Evolutionary conservation across 2,797 vertebrate species (phyloP), one percentile per base, ranked within the genome.

Genomic region (Chrosomus eos): DNA sequence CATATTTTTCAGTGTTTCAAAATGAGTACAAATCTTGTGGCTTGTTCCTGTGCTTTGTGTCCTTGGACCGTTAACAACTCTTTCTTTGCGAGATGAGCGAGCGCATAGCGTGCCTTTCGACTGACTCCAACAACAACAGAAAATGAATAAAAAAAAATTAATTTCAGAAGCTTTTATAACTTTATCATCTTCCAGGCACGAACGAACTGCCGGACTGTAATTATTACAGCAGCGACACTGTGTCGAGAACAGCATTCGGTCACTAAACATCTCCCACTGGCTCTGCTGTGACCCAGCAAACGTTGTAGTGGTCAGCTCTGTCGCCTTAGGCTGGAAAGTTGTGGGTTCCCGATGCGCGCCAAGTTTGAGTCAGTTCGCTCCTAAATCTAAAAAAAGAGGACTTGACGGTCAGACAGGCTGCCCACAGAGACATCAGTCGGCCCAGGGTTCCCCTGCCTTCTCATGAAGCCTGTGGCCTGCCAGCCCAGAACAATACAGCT

Each of bases 241-340:
- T 82, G 87, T 88, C 51, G 58, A 79, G 86, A 76, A 85, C 83
- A 88, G 82, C 88, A 85, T 82, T 90, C 45, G 84, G 75, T 89
- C 88, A 88, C 83, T 83, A 88, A 90, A 89, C 81, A 88, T 80
- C 88, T 88, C 85, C 84, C 77, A 85, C 88, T 78, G 71, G 71
- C 80, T 86, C 86, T 90, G 86, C 82, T 83, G 78, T 66, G 89
- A 90, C 86, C 89, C 89, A 90, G 89, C 90, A 84, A 89, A 86
- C 82, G 84, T 89, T 90, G 91, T 90, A 91, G 90, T 85, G 91
- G 91, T 91, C 90, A 89, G 84, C 80, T 79, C 90, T 90, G 89
- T 90, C 88, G 90, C 90, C 87, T 88, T 45, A 84, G 90, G 87
- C 87, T 90, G 91, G 91, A 92, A 92, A 91, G 85, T 90, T 91